Evolutionary conservation across 2,888 invertebrate genomes (phyloP).

Genomic region (Troides oblongomaculatus): DNA sequence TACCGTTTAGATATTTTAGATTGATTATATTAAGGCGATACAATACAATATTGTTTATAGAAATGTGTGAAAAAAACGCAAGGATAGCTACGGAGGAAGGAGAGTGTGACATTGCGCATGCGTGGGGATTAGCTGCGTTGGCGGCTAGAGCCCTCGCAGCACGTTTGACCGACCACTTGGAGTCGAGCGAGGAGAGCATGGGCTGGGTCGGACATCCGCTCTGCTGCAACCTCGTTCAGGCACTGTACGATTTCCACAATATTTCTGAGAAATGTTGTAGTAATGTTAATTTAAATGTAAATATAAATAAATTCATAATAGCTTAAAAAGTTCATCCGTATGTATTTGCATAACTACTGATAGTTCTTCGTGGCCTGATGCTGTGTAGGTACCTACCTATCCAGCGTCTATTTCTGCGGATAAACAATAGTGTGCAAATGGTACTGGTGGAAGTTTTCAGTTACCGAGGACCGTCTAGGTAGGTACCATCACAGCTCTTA

Average conservation of each 20-base stretch:
- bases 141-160: slow-evolving; percentile 78
- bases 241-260: slow-evolving; percentile 85
- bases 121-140: slow-evolving; percentile 91
- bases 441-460: too few species aligned
- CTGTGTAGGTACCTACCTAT: too few species aligned
- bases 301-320: too few species aligned
- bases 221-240: slow-evolving; percentile 90
- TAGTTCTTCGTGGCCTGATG: too few species aligned
- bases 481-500: too few species aligned
- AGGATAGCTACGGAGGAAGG: slow-evolving; percentile 87
- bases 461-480: too few species aligned
- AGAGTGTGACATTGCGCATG: slow-evolving; percentile 90
- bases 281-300: background rate
- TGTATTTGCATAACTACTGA: too few species aligned
- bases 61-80: slow-evolving; percentile 91
- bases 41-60: slow-evolving; percentile 40
- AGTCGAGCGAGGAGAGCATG: slow-evolving; percentile 82
- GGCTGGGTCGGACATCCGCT: slow-evolving; percentile 93
- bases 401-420: too few species aligned
- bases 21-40: background rate
- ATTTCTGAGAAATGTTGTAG: background rate
- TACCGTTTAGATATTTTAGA: too few species aligned
- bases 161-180: slow-evolving; percentile 56
- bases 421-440: too few species aligned
- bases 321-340: too few species aligned